Evolutionary conservation across 2,888 invertebrate species (phyloP).

Genomic region (Invenusta paracnida): DNA sequence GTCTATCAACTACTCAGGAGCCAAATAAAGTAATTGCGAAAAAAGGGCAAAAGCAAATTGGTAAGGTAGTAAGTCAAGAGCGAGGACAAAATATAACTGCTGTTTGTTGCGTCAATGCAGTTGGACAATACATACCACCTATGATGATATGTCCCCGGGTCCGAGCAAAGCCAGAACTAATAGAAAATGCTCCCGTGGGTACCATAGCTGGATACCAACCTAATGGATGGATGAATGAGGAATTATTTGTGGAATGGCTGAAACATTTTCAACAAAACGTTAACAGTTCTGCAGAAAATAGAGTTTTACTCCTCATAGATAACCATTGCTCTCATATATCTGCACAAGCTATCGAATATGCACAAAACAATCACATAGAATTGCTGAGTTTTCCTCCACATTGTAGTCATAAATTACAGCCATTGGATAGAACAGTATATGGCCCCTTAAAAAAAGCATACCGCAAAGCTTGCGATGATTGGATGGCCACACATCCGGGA

Average conservation of each 20-base stretch:
- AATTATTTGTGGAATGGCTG: constrained; percentile 24
- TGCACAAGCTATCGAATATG: neutral
- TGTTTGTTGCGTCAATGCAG: neutral
- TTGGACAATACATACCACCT: constrained; percentile 25
- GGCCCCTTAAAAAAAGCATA: constrained; percentile 50
- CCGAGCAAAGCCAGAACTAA: neutral
- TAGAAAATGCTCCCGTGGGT: neutral
- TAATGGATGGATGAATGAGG: constrained; percentile 4
- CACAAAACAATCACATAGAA: neutral
- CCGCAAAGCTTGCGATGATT: constrained; percentile 52
- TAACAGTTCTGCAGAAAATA: neutral
- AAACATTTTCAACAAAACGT: neutral
- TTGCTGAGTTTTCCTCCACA: constrained; percentile 8
- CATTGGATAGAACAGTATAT: neutral
- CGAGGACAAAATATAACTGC: constrained; percentile 17
- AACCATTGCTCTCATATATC: constrained; percentile 12
- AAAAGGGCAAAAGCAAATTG: constrained; percentile 3
- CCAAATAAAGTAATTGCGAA: constrained; percentile 43
- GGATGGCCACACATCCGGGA: constrained; percentile 51
- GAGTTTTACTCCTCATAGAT: neutral
- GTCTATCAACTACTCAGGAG: constrained; percentile 46
- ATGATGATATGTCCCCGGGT: constrained; percentile 5
- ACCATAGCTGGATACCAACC: constrained; percentile 5
- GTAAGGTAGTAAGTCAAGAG: neutral
- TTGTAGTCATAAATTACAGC: constrained; percentile 16